Conservation (phyloP, 1,140 invertebrate genomes). For the Lordiphosa clarofinis region DNA sequence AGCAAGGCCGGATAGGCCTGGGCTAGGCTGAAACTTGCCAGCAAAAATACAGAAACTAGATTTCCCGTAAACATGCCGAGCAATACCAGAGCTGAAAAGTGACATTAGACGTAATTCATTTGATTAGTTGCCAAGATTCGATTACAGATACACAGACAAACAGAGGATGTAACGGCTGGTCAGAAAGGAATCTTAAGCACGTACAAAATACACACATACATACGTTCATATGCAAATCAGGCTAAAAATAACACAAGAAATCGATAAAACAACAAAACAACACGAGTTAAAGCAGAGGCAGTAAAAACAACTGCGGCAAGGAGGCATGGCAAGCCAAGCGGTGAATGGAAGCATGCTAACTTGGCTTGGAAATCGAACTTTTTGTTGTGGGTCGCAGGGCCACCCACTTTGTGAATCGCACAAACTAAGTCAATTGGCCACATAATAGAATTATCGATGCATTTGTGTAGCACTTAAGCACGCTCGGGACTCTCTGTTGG, state of each 20-base stretch:
- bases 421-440: conserved; percentile 64
- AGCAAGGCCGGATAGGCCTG: conserved; percentile 61
- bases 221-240: conserved; percentile 49
- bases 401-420: conserved; percentile 8
- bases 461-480: conserved; percentile 61
- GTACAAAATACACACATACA: conserved; percentile 11
- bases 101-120: conserved; percentile 55
- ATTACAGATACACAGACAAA: conserved; percentile 37
- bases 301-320: conserved; percentile 26
- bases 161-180: conserved; percentile 4
- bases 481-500: conserved; percentile 39
- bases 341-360: conserved; percentile 43
- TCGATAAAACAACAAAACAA: conserved; percentile 60
- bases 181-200: conserved; percentile 27
- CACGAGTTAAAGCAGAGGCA: conserved; percentile 42
- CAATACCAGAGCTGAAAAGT: conserved; percentile 46
- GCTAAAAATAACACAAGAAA: conserved; percentile 75
- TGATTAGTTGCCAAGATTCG: conserved; percentile 55
- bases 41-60: conserved; percentile 45
- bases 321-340: conserved; percentile 18
- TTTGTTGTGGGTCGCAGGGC: conserved; percentile 4
- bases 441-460: conserved; percentile 73
- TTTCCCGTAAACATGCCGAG: conserved; percentile 46
- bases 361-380: conserved; percentile 34
- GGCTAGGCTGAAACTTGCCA: conserved; percentile 52